Evolutionary conservation across 2,113 vertebrate species (phyloP).

Genomic region (Leptocoma aspasia): DNA sequence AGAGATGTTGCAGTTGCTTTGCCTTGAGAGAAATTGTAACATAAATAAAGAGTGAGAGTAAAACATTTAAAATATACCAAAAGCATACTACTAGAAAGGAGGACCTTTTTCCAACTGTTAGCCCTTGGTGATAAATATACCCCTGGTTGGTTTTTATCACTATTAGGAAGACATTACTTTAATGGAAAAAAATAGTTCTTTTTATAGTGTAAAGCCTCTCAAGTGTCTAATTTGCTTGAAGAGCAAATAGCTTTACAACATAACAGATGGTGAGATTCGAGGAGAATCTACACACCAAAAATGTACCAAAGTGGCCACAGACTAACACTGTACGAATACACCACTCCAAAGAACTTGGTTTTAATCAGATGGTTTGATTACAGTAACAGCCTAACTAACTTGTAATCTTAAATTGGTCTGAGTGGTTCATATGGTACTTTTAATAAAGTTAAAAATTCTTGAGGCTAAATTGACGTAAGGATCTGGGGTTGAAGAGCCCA

Average conservation of each 20-base stretch:
- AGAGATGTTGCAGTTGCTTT: neutral
- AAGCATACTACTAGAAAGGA: neutral
- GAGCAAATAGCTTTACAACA: neutral
- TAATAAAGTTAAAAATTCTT: neutral
- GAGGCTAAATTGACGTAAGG: neutral
- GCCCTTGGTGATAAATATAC: neutral
- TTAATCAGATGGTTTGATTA: neutral
- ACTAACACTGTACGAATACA: neutral
- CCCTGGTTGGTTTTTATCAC: neutral
- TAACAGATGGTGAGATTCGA: neutral
- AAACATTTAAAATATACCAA: neutral
- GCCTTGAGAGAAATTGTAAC: neutral
- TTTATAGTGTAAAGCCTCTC: neutral
- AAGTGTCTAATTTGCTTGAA: neutral
- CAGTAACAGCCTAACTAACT: neutral
- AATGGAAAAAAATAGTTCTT: neutral
- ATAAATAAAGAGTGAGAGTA: neutral
- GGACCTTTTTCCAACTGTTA: neutral
- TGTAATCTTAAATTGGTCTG: neutral
- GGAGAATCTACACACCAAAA: neutral
- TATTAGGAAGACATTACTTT: neutral
- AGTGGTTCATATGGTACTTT: neutral
- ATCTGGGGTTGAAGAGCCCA: neutral
- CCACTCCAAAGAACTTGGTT: neutral
- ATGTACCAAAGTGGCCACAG: neutral